Percentiles rank a stretch among this genome's conserved stretches.
Conservation (phyloP, 2,888 invertebrate species). For the Nephrotoma flavescens region DNA sequence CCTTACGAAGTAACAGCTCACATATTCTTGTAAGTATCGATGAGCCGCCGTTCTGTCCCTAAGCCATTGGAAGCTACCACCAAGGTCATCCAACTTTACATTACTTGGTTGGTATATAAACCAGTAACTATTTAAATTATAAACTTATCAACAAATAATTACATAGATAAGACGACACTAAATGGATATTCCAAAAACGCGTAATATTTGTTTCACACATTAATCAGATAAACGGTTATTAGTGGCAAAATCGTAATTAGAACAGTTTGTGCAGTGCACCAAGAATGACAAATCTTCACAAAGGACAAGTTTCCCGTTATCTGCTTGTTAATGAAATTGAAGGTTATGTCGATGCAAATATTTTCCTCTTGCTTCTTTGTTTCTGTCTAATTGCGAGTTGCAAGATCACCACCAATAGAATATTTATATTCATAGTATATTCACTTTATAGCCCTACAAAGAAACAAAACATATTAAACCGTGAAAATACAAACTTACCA, state of each 20-base stretch:
- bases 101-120: no score
- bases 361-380: neutral
- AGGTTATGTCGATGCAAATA: neutral
- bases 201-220: neutral
- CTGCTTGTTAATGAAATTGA: neutral
- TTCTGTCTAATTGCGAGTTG: neutral
- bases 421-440: neutral
- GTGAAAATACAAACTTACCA: neutral
- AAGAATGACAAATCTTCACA: neutral
- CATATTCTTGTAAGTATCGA: no score
- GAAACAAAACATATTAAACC: neutral
- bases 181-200: neutral
- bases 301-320: neutral
- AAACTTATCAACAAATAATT: neutral
- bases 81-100: no score
- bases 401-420: neutral
- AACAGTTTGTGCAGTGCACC: neutral
- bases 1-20: no score
- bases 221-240: neutral
- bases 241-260: neutral
- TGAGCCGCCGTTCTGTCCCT: no score
- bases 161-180: neutral
- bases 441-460: neutral
- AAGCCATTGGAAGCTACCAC: no score
- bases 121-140: neutral